phyloP scores from a whole-genome alignment of 2,888 invertebrate species.

The Cryptocephalus moraei region DNA sequence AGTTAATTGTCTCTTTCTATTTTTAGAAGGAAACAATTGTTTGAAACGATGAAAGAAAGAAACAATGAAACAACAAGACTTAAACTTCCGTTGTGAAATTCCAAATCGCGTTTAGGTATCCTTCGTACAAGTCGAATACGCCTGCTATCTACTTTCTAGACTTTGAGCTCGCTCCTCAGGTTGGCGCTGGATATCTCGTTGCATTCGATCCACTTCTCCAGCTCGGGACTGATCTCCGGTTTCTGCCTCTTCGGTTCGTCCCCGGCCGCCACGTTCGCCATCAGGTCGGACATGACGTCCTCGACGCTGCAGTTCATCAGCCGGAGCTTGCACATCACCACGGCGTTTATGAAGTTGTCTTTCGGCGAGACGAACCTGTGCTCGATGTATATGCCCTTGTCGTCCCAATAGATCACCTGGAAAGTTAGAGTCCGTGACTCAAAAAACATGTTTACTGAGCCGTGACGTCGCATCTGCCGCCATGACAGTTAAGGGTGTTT shows the following conservation, averaged over 20 bases:
- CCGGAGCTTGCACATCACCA: constrained; percentile 48
- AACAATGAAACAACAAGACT: no score
- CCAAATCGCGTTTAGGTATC: no score
- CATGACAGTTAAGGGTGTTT: no score
- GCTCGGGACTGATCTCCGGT: constrained; percentile 53
- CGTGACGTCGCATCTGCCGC: no score
- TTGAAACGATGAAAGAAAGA: no score
- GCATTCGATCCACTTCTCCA: constrained; percentile 59
- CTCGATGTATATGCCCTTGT: constrained; percentile 71
- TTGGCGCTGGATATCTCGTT: constrained; percentile 61
- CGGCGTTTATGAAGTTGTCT: constrained; percentile 62
- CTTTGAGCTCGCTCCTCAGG: constrained; percentile 34
- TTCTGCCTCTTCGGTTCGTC: constrained; percentile 36
- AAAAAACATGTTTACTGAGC: no score
- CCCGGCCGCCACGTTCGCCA: constrained; percentile 16
- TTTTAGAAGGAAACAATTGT: no score
- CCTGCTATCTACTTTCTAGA: no score
- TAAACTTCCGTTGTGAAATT: no score
- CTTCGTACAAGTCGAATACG: no score
- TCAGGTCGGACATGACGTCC: constrained; percentile 39
- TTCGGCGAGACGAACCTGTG: constrained; percentile 64
- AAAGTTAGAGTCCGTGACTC: no score
- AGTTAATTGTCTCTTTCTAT: no score
- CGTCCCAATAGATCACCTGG: constrained; percentile 80
- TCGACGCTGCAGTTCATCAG: constrained; percentile 49